Conservation (phyloP, 2,113 vertebrate species). For the Myotis lucifugus region DNA sequence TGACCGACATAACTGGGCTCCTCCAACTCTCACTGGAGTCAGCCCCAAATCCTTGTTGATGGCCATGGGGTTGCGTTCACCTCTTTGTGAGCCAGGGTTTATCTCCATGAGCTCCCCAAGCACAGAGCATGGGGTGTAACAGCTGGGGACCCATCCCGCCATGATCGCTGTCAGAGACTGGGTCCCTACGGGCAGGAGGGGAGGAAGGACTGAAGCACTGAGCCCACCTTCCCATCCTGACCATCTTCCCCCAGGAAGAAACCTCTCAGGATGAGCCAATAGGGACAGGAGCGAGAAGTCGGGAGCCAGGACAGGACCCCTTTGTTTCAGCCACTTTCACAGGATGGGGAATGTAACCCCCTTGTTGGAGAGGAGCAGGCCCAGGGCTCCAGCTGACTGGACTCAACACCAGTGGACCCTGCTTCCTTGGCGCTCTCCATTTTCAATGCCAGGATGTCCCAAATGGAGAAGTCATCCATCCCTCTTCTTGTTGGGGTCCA, state of each 20-base stretch:
- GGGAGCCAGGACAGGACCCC: neutral
- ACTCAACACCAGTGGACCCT: neutral
- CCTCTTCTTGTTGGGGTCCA: neutral
- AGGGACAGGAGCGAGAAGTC: neutral
- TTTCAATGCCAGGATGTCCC: neutral
- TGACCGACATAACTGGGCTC: neutral
- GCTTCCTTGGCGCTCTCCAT: fast-evolving
- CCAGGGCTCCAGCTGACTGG: neutral
- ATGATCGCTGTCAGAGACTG: neutral
- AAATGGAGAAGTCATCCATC: neutral
- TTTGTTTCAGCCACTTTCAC: neutral
- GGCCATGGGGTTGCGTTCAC: too few species aligned
- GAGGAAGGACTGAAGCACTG: neutral
- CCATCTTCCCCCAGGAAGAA: neutral
- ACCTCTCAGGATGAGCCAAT: neutral
- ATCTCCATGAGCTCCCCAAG: neutral
- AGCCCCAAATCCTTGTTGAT: neutral
- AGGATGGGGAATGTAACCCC: neutral
- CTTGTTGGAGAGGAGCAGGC: neutral
- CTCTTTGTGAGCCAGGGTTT: neutral
- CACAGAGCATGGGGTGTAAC: neutral
- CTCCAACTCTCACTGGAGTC: neutral
- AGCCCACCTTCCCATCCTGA: neutral
- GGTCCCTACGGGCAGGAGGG: neutral
- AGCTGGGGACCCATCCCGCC: neutral